Conservation (phyloP, 64 coral and sea anemone genomes). For the Porites australiensis region DNA sequence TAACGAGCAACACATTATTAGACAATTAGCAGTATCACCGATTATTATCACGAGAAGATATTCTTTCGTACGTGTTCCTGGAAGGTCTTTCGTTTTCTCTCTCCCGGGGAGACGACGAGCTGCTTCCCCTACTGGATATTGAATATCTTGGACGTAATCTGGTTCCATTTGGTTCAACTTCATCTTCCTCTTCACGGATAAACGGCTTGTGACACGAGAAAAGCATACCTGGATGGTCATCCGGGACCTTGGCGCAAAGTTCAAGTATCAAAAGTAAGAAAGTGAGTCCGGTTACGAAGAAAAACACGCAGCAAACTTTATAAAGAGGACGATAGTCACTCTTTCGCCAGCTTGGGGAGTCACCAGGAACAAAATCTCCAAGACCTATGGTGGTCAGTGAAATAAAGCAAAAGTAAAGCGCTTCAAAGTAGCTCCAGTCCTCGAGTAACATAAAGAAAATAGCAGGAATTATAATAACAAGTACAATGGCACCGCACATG, state of each 20-base stretch:
- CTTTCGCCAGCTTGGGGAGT: slow-evolving; percentile 70
- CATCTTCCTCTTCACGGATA: slow-evolving; percentile 80
- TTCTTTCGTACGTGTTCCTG: slow-evolving; percentile 30
- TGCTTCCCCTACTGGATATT: slow-evolving; percentile 16
- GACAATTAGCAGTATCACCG: neutral
- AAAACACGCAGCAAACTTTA: slow-evolving; percentile 92
- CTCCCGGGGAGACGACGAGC: neutral
- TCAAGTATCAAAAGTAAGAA: slow-evolving; percentile 91
- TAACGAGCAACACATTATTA: too few species aligned
- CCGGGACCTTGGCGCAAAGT: slow-evolving; percentile 94
- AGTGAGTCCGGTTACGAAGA: slow-evolving; percentile 85
- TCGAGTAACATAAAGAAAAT: slow-evolving; percentile 85
- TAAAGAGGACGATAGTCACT: slow-evolving; percentile 86
- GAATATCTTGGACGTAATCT: slow-evolving; percentile 31
- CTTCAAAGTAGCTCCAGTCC: slow-evolving; percentile 96
- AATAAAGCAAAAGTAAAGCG: slow-evolving; percentile 96
- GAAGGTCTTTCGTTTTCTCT: neutral
- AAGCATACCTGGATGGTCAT: slow-evolving; percentile 97
- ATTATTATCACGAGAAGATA: slow-evolving; percentile 2
- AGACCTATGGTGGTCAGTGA: slow-evolving; percentile 96
- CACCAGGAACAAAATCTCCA: slow-evolving; percentile 95
- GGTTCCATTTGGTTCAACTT: neutral
- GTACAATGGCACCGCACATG: slow-evolving; percentile 63
- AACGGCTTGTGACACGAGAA: slow-evolving; percentile 95
- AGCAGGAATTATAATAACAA: slow-evolving; percentile 84